phyloP scores from a whole-genome alignment of 2,888 invertebrate genomes.

The Herminia tarsipennalis region DNA sequence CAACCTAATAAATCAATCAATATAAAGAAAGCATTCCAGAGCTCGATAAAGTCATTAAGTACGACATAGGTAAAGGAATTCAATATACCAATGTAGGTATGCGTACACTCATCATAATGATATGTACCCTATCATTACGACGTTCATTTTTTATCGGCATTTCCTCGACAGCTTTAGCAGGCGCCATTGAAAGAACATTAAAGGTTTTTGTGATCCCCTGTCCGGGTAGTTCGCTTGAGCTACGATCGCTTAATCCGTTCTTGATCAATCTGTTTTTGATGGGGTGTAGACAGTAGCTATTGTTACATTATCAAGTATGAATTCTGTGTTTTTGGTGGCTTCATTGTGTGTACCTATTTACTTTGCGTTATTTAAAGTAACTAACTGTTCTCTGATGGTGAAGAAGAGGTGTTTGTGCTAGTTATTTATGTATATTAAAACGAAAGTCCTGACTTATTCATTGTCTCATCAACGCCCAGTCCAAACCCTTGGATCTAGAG shows the following conservation, averaged over 20 bases:
- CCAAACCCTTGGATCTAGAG: too few relatives aligned
- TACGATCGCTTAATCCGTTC: slow-evolving; percentile 16
- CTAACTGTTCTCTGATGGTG: too few relatives aligned
- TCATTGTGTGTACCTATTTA: too few relatives aligned
- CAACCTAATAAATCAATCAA: slow-evolving; percentile 3
- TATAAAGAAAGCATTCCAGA: slow-evolving; percentile 15
- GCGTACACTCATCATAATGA: slow-evolving; percentile 30
- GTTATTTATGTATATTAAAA: too few relatives aligned
- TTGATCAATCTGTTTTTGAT: slow-evolving; percentile 32
- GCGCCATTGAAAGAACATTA: slow-evolving; percentile 59
- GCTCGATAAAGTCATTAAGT: slow-evolving; percentile 46
- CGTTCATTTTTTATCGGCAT: slow-evolving; percentile 55
- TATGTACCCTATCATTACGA: slow-evolving; percentile 50
- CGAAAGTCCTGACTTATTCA: too few relatives aligned
- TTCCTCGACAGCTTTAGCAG: slow-evolving; percentile 45
- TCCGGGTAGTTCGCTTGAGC: slow-evolving; percentile 15
- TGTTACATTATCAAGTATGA: too few relatives aligned
- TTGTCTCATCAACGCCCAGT: too few relatives aligned
- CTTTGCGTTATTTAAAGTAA: too few relatives aligned
- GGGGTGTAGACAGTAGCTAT: slow-evolving; percentile 22
- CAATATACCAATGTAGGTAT: slow-evolving; percentile 33
- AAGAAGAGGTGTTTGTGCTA: too few relatives aligned
- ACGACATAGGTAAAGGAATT: slow-evolving; percentile 35
- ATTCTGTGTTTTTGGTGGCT: too few relatives aligned
- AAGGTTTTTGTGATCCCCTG: slow-evolving; percentile 47